Evolutionary conservation across 2,888 invertebrate species (phyloP).

Genomic region (Lordiphosa fenestrarum): DNA sequence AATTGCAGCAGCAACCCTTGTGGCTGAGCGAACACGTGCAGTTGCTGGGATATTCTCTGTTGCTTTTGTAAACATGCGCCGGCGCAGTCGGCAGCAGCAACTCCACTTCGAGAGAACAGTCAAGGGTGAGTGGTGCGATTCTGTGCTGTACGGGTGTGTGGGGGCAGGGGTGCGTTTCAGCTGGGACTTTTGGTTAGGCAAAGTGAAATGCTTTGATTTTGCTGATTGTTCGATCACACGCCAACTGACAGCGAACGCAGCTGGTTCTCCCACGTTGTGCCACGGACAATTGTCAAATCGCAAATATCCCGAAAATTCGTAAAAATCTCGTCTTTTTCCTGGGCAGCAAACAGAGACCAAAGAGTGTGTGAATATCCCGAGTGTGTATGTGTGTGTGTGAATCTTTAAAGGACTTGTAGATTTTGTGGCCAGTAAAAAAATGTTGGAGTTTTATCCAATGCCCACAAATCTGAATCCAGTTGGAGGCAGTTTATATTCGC

Average conservation of each 20-base stretch:
- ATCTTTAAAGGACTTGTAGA: slow-evolving; percentile 1
- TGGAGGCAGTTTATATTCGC: slow-evolving; percentile 75
- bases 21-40: slow-evolving; percentile 42
- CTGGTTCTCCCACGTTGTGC: slow-evolving; percentile 73
- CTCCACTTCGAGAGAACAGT: slow-evolving; percentile 3
- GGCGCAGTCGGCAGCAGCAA: slow-evolving; percentile 43
- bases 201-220: slow-evolving; percentile 78
- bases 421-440: slow-evolving; percentile 47
- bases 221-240: slow-evolving; percentile 78
- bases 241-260: slow-evolving; percentile 78
- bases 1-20: slow-evolving; percentile 54
- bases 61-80: slow-evolving; percentile 75
- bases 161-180: slow-evolving; percentile 52
- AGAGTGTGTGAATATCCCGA: background rate
- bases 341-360: background rate
- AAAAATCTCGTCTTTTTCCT: slow-evolving; percentile 4
- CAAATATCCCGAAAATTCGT: background rate
- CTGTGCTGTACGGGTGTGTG: slow-evolving; percentile 9
- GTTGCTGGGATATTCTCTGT: slow-evolving; percentile 37
- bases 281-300: slow-evolving; percentile 13
- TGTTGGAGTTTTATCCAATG: slow-evolving; percentile 80
- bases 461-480: slow-evolving; percentile 79
- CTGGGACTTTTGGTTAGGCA: slow-evolving; percentile 56
- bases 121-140: slow-evolving; percentile 19
- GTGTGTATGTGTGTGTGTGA: slow-evolving; percentile 3